Base-by-base conservation (phyloP, 2,888 invertebrate species). In the Sericinus montela region DNA sequence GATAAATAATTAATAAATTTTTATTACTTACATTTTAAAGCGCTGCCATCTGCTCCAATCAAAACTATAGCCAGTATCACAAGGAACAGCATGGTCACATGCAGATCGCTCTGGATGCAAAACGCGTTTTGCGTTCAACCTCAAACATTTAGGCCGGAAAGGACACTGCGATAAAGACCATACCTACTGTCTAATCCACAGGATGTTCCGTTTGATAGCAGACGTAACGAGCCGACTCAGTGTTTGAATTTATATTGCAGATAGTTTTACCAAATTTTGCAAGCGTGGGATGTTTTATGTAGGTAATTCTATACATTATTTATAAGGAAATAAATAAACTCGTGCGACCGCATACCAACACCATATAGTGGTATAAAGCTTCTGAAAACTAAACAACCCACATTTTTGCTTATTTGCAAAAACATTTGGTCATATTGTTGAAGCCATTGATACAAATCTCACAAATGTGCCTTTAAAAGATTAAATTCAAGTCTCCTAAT, bases 181-280 rank as follows among this genome's bases (percentile, higher is more conserved):
- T 61, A 62, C 52, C 51, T 48, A 39, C 25, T 59, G 47, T 57
- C 65, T 76, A 73, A 80, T 79, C 78, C 78, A 58, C 77, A 79
- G 81, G 81, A 81, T 67, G 76, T 63, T 56, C 44, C 25, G 32
- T 6, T 32, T 65, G 80, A 80, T 80, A 79, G 59, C 56, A 54
- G 35, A 29, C 40, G 44, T 16, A 7, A 28, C 25, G 25, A 39
- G 15, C 14, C 29, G 14, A 29, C 6, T 4, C 11, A 23, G 23
- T 25, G 13, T 13, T n/a, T 19, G 13, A 36, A 36, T 42, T 35
- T 35, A 47, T n/a, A 30, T 34, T 23, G 16, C 10, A 16, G 19
- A 10, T 40, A 40, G 28, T 46, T 40, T 32, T 15, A 40, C 25
- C 35, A 19, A 35, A 34, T 3, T 11, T 37, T 9, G 29, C 8